phyloP scores from a whole-genome alignment of 2,797 vertebrate genomes.

The Aythya fuligula region DNA sequence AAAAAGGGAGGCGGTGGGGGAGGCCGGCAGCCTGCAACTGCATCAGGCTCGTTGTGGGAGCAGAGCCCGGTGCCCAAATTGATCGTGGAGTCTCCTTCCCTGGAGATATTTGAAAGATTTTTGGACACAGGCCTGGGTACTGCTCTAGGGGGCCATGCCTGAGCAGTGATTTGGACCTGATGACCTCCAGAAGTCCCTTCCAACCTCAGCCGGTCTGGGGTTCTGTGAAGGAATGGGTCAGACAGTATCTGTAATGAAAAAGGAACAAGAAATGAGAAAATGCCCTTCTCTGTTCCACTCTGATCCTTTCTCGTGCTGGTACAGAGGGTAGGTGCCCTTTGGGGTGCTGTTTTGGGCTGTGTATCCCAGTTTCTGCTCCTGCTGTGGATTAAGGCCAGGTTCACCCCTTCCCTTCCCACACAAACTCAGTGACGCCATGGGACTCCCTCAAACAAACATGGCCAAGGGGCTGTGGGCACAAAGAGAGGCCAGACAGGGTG shows the following conservation, averaged over 20 bases:
- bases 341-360: neutral
- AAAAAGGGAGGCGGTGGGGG: rapidly evolving
- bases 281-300: rapidly evolving
- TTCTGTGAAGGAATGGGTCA: neutral
- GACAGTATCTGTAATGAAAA: neutral
- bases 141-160: too few relatives aligned
- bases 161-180: too few relatives aligned
- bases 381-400: neutral
- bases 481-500: neutral
- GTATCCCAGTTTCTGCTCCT: neutral
- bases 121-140: too few relatives aligned
- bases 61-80: neutral
- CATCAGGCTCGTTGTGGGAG: neutral
- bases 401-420: neutral
- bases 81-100: too few relatives aligned
- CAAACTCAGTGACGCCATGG: neutral
- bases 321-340: neutral
- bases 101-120: too few relatives aligned
- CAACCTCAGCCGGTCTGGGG: too few relatives aligned
- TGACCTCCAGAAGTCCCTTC: too few relatives aligned
- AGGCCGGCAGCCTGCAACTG: neutral
- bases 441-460: neutral
- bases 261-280: neutral
- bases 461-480: neutral
- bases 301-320: neutral